Evolutionary conservation across 1,140 invertebrate genomes (phyloP).

Genomic region (Ceratitis capitata): DNA sequence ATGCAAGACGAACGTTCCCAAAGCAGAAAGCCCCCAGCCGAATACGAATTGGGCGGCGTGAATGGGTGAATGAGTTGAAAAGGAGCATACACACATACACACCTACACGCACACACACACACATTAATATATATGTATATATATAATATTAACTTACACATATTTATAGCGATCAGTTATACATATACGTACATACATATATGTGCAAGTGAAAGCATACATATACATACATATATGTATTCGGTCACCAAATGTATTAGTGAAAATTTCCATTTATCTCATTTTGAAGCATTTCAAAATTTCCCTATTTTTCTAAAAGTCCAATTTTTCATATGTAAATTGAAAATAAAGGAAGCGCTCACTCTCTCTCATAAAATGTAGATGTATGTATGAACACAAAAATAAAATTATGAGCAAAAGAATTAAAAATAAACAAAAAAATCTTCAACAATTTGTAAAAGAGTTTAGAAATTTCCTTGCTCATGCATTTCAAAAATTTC

Average conservation of each 20-base stretch:
- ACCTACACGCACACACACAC: background rate
- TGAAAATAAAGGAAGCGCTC: background rate
- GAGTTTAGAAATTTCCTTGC: background rate
- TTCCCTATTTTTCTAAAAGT: background rate
- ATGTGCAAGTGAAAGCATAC: background rate
- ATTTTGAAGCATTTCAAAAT: background rate
- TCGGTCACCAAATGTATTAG: background rate
- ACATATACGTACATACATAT: background rate
- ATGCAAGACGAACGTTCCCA: constrained; percentile 59
- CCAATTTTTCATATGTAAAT: background rate
- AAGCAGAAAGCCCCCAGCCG: constrained; percentile 52
- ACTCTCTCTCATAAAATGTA: background rate
- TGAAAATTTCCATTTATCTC: background rate
- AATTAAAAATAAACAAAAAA: background rate
- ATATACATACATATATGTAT: background rate
- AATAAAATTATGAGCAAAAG: no score
- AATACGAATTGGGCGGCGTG: background rate
- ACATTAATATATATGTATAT: background rate
- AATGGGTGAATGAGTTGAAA: background rate
- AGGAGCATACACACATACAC: background rate
- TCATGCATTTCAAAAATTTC: background rate
- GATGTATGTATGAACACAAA: background rate
- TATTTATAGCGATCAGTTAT: no score
- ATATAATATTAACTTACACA: no score
- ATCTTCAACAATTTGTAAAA: background rate